These are phyloP conservation scores for Catharus minimus DNA, from an alignment of 2,113 vertebrate species.

Conservation along the genomic window DNA sequence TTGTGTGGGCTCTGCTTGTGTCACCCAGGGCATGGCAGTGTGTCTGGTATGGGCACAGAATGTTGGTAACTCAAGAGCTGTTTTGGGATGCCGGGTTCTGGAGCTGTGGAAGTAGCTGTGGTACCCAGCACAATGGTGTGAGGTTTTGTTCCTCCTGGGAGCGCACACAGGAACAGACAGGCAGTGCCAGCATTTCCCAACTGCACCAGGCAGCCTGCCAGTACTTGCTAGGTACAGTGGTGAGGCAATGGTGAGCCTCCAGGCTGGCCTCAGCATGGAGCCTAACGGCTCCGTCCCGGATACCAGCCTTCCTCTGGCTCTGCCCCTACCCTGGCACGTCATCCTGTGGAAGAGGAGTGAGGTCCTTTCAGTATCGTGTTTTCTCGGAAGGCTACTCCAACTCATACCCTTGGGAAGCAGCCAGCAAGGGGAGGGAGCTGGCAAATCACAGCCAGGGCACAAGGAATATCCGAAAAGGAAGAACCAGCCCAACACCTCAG, in stretches of 20 bases:
- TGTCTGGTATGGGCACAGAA: background rate
- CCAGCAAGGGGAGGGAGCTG: background rate
- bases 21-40: accelerated
- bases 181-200: background rate
- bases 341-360: background rate
- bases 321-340: background rate
- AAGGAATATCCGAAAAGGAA: background rate
- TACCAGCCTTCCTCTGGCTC: background rate
- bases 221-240: background rate
- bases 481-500: background rate
- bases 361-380: background rate
- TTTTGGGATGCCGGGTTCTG: background rate
- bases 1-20: accelerated
- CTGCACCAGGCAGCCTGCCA: background rate
- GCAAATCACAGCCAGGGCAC: background rate
- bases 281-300: accelerated
- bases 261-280: background rate
- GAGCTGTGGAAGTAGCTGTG: background rate
- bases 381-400: background rate
- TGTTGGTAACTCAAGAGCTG: background rate
- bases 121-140: accelerated
- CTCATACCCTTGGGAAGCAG: background rate
- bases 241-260: background rate
- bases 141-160: background rate
- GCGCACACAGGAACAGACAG: accelerated